Conservation (phyloP, 2,888 invertebrate genomes). For the Oxytorus armatus region DNA sequence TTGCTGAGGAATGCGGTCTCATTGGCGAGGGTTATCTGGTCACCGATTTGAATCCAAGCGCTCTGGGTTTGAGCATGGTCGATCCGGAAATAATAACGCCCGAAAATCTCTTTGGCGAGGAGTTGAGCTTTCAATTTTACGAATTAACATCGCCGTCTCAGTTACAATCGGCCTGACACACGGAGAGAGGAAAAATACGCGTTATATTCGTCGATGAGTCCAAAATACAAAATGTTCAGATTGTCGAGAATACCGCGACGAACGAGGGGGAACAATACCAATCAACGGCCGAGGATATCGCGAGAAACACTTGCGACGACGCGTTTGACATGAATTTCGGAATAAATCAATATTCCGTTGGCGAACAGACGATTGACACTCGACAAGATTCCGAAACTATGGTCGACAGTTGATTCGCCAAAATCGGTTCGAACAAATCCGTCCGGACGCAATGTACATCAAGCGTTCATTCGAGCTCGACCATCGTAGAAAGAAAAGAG, state of each 20-base stretch:
- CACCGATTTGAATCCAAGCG: conserved; percentile 86
- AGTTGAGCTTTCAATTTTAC: conserved; percentile 86
- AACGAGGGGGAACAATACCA: conserved; percentile 39
- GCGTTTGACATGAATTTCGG: conserved; percentile 25
- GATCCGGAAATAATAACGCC: conserved; percentile 85
- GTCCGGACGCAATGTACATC: conserved; percentile 29
- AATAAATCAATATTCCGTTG: conserved; percentile 47
- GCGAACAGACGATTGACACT: conserved; percentile 48
- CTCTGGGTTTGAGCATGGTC: conserved; percentile 85
- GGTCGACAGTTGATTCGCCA: conserved; percentile 59
- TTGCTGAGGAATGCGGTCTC: conserved; percentile 91
- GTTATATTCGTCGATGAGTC: conserved; percentile 78
- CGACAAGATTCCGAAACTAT: conserved; percentile 33
- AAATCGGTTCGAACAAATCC: background rate
- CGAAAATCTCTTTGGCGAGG: conserved; percentile 85
- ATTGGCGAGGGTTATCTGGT: conserved; percentile 86
- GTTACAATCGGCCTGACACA: conserved; percentile 82
- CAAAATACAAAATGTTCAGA: conserved; percentile 70
- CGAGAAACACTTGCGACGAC: conserved; percentile 13
- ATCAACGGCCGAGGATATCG: background rate
- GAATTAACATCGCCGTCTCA: conserved; percentile 84
- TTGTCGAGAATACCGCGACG: conserved; percentile 61
- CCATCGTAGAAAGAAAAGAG: conserved; percentile 27
- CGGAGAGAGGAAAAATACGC: conserved; percentile 75
- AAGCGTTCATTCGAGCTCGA: conserved; percentile 15